Percentiles rank a stretch among this genome's conserved stretches.
phyloP scores from a whole-genome alignment of 2,888 invertebrate species.

The Antheraea yamamai region DNA sequence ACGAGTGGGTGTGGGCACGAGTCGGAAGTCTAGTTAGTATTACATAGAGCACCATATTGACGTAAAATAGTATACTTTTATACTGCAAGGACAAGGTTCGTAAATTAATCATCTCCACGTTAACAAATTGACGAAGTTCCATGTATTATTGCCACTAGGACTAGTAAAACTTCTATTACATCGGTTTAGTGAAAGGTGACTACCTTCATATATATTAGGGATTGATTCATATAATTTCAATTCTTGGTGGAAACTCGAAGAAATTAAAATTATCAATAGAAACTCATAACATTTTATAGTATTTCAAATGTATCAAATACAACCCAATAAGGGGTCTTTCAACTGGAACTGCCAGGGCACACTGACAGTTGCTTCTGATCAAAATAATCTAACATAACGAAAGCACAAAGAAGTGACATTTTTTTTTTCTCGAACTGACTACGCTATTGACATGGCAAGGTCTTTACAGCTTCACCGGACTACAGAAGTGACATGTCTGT shows the following conservation, averaged over 20 bases:
- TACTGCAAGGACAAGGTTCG: neutral
- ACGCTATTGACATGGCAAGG: too few species aligned
- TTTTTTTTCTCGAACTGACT: neutral
- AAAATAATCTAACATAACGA: neutral
- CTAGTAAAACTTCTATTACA: neutral
- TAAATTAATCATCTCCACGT: neutral
- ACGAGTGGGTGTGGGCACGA: conserved; percentile 46
- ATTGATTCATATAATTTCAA: neutral
- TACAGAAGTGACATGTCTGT: neutral
- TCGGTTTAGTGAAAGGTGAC: too few species aligned
- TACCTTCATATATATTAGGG: neutral
- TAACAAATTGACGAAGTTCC: neutral
- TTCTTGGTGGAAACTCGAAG: neutral
- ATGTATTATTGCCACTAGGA: neutral
- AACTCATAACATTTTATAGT: neutral
- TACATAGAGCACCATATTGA: neutral
- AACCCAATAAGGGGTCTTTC: neutral
- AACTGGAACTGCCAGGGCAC: neutral
- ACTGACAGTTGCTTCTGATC: neutral
- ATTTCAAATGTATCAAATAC: neutral
- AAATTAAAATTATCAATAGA: neutral
- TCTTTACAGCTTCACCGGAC: neutral
- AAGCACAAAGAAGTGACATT: neutral
- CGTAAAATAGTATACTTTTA: neutral
- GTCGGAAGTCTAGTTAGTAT: conserved; percentile 49